Percentiles rank a stretch among this genome's conserved stretches.
Conservation (phyloP, 2,797 vertebrate genomes). For the Lates japonicus region DNA sequence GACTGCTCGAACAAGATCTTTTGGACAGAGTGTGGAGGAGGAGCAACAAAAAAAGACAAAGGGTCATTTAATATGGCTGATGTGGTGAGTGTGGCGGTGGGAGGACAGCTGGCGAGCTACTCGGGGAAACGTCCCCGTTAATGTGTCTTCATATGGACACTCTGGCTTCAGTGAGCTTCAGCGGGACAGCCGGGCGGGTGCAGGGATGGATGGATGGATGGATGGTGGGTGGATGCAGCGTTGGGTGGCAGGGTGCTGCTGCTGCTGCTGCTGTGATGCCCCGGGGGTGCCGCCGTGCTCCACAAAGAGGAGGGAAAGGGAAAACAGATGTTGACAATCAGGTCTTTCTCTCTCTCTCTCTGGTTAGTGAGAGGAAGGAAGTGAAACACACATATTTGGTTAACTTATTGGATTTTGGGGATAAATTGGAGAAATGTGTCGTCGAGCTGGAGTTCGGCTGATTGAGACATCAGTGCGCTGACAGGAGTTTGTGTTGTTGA, state of each 20-base stretch:
- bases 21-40: conserved; percentile 3
- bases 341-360: conserved; percentile 51
- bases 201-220: conserved; percentile 20
- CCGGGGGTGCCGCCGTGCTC: conserved; percentile 58
- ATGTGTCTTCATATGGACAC: conserved; percentile 55
- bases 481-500: background rate
- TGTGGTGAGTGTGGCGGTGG: conserved; percentile 44
- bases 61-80: conserved; percentile 67
- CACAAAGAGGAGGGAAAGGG: conserved; percentile 55
- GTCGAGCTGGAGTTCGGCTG: background rate
- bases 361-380: conserved; percentile 67
- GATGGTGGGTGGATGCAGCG: conserved; percentile 13
- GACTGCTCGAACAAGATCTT: conserved; percentile 9
- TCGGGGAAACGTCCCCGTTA: conserved; percentile 25
- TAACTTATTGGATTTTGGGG: conserved; percentile 75
- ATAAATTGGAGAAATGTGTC: conserved; percentile 75
- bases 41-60: background rate
- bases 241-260: conserved; percentile 69
- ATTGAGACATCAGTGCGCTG: background rate
- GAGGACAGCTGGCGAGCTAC: conserved; percentile 57
- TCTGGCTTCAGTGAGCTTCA: conserved; percentile 65
- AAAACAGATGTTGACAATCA: conserved; percentile 83
- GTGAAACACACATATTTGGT: conserved; percentile 61
- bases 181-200: background rate
- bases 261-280: conserved; percentile 46